A percentile compares a stretch with the other conserved stretches of the same genome.
phyloP scores from a whole-genome alignment of 2,113 vertebrate species.

The Fulica atra region DNA sequence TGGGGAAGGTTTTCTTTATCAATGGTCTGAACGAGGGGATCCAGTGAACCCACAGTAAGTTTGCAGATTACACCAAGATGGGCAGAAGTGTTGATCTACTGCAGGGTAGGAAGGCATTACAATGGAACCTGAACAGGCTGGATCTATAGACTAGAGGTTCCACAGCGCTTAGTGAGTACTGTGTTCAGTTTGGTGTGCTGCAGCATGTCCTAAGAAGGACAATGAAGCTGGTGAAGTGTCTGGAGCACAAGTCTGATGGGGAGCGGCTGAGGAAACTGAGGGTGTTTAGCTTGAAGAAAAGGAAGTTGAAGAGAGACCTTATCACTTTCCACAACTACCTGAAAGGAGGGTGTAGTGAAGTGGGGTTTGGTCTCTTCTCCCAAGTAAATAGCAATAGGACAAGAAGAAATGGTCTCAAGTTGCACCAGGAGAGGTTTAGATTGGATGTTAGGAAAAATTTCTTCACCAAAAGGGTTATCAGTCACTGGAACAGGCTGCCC shows the following conservation, averaged over 20 bases:
- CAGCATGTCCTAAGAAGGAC: too few relatives aligned
- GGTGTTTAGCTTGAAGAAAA: background rate
- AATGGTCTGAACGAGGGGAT: background rate
- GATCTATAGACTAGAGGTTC: background rate
- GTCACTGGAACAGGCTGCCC: background rate
- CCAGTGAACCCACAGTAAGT: background rate
- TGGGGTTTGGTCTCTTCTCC: background rate
- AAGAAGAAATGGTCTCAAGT: background rate
- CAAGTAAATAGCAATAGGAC: background rate
- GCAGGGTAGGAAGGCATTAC: too few relatives aligned
- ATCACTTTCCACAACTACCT: background rate
- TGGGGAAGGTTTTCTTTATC: background rate
- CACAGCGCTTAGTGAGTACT: background rate
- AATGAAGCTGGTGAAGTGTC: too few relatives aligned
- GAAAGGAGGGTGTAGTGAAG: background rate
- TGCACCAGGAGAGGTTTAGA: background rate
- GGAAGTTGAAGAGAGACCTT: background rate
- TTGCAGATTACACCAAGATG: background rate
- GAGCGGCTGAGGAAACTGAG: too few relatives aligned
- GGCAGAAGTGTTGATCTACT: background rate
- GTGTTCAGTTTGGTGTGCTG: too few relatives aligned
- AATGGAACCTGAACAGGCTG: too few relatives aligned
- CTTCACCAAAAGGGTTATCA: background rate
- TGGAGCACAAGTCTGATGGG: too few relatives aligned
- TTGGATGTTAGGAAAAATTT: background rate